Percentiles rank a stretch among this genome's conserved stretches.
These are phyloP conservation scores for Ochotona curzoniae DNA, from an alignment of 2,113 vertebrate species.

Conservation along the genomic window DNA sequence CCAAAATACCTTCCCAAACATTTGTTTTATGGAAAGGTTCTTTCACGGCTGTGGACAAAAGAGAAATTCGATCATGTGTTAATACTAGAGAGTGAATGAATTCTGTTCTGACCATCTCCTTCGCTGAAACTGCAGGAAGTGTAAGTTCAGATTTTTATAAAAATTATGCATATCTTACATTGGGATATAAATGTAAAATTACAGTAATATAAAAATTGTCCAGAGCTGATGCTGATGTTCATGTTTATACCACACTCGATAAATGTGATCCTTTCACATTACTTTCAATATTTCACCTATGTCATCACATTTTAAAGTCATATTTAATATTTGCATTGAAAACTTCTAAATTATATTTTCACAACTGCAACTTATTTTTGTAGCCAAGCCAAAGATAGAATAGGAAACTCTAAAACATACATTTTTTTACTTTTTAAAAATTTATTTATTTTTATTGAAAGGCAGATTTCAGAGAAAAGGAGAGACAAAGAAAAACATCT, in stretches of 20 bases:
- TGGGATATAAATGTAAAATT: not conserved
- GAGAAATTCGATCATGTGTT: not conserved
- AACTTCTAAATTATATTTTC: not conserved
- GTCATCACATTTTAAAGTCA: not conserved
- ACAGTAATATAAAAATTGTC: not conserved
- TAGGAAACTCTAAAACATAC: not conserved
- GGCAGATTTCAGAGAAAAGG: no score
- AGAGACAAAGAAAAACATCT: no score
- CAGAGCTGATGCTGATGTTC: not conserved
- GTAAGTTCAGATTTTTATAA: not conserved
- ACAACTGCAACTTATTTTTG: not conserved
- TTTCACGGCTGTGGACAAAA: not conserved
- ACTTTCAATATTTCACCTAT: not conserved
- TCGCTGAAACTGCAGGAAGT: not conserved
- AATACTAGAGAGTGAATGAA: not conserved
- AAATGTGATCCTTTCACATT: not conserved
- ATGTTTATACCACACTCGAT: no score
- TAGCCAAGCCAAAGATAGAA: not conserved
- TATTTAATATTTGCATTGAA: not conserved
- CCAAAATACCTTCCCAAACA: not conserved
- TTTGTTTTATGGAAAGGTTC: not conserved
- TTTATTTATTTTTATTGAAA: no score
- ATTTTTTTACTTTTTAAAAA: no score
- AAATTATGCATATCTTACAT: not conserved
- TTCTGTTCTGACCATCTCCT: not conserved